A percentile compares a stretch with the other conserved stretches of the same genome.
phyloP scores from a whole-genome alignment of 2,113 vertebrate species.

The Monopterus albus region DNA sequence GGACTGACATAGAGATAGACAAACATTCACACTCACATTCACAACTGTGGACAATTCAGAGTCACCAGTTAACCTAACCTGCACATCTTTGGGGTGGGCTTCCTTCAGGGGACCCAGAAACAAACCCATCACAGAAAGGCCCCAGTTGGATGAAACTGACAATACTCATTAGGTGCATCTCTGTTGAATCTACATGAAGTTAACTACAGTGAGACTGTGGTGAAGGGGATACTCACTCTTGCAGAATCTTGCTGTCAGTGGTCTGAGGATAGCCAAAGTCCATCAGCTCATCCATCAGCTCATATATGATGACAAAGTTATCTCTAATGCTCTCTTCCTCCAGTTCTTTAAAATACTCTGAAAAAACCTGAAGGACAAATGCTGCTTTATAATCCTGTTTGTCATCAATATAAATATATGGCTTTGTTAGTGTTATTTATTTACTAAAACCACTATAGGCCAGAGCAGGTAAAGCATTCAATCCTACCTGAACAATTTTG shows the following conservation, averaged over 20 bases:
- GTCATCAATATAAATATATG: neutral
- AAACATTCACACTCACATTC: too few relatives aligned
- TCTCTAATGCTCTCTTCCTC: slow-evolving; percentile 99
- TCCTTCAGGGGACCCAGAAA: too few relatives aligned
- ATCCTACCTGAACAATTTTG: slow-evolving; percentile 95
- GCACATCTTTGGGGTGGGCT: too few relatives aligned
- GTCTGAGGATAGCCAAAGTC: slow-evolving; percentile 99
- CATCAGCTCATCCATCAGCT: slow-evolving; percentile 98
- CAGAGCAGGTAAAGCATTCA: neutral
- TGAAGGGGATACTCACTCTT: slow-evolving; percentile 88
- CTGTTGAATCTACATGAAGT: neutral
- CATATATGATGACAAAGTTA: slow-evolving; percentile 99
- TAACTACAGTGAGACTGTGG: neutral
- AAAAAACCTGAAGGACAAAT: slow-evolving; percentile 87
- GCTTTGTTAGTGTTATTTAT: neutral
- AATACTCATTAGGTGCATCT: neutral
- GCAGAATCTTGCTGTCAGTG: slow-evolving; percentile 98
- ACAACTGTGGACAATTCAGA: too few relatives aligned
- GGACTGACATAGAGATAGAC: too few relatives aligned
- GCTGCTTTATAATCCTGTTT: neutral
- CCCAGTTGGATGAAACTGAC: too few relatives aligned
- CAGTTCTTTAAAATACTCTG: slow-evolving; percentile 98
- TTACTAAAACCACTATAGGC: neutral
- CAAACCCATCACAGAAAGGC: too few relatives aligned
- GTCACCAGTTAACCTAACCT: too few relatives aligned